Evolutionary conservation across 2,888 invertebrate genomes (phyloP).

Genomic region (Noctua janthina): DNA sequence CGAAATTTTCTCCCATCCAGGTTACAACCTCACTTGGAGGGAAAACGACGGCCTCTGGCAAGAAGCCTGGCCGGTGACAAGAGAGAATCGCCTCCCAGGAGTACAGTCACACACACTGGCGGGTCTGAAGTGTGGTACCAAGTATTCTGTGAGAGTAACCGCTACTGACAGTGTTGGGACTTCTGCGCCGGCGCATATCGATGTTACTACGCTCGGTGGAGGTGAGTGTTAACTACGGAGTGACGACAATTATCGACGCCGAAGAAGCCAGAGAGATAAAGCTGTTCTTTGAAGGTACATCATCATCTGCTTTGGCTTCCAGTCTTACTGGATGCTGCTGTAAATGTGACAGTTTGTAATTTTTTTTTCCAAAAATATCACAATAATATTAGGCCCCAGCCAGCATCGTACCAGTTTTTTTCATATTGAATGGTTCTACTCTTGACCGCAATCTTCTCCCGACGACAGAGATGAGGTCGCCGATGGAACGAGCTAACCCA

Average conservation of each 20-base stretch:
- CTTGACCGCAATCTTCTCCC: too few relatives aligned
- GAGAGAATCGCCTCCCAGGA: constrained; percentile 90
- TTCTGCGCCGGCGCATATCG: constrained; percentile 92
- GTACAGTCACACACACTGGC: constrained; percentile 91
- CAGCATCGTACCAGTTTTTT: not conserved
- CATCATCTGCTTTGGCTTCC: not conserved
- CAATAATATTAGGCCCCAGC: not conserved
- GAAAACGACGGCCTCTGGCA: constrained; percentile 88
- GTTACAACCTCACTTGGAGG: constrained; percentile 88
- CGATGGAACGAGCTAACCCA: too few relatives aligned
- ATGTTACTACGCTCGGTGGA: constrained; percentile 91
- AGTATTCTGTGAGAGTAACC: constrained; percentile 94
- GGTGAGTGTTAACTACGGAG: constrained; percentile 76
- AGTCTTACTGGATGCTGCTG: not conserved
- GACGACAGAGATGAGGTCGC: too few relatives aligned
- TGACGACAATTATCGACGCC: not conserved
- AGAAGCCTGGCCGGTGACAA: constrained; percentile 91
- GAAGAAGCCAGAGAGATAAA: not conserved
- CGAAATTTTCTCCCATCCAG: constrained; percentile 69
- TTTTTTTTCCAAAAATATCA: not conserved
- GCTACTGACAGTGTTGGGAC: constrained; percentile 95
- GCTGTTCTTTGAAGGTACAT: not conserved
- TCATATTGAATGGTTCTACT: too few relatives aligned
- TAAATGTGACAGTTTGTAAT: not conserved
- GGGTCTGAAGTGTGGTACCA: constrained; percentile 95